Conservation (phyloP, 2,113 vertebrate genomes). For the Holacanthus passer region DNA sequence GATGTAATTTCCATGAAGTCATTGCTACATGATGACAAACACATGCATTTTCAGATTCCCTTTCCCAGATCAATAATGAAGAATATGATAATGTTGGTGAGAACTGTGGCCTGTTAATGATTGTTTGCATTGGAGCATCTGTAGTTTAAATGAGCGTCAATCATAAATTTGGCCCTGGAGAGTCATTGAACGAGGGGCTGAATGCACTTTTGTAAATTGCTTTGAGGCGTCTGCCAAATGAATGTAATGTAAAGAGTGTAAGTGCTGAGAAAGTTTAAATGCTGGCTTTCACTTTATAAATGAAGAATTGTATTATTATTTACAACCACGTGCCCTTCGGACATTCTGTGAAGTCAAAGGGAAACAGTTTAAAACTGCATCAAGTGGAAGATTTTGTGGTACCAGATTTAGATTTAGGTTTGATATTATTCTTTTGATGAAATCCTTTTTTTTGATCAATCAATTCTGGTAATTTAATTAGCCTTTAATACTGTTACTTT, state of each 20-base stretch:
- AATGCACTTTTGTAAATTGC: neutral
- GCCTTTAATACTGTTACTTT: neutral
- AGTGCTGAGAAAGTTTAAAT: neutral
- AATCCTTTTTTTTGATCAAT: neutral
- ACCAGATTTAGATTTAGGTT: neutral
- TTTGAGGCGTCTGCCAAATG: neutral
- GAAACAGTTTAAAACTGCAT: neutral
- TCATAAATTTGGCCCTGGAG: too few relatives aligned
- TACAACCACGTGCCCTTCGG: neutral
- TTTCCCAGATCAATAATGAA: neutral
- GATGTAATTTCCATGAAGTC: slow-evolving; percentile 1
- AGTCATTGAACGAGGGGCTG: neutral
- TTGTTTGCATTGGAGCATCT: neutral
- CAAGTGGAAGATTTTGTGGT: neutral
- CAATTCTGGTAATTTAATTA: neutral
- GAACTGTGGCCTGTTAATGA: neutral
- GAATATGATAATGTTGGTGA: neutral
- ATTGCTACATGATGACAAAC: neutral
- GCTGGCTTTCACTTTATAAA: neutral
- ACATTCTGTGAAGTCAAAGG: neutral
- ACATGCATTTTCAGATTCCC: neutral
- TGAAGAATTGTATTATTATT: neutral
- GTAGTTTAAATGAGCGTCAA: neutral
- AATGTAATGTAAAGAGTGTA: neutral
- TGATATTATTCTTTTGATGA: neutral